These are phyloP conservation scores for Caenorhabditis sinica DNA, from an alignment of 2,888 invertebrate genomes.

Conservation along the genomic window DNA sequence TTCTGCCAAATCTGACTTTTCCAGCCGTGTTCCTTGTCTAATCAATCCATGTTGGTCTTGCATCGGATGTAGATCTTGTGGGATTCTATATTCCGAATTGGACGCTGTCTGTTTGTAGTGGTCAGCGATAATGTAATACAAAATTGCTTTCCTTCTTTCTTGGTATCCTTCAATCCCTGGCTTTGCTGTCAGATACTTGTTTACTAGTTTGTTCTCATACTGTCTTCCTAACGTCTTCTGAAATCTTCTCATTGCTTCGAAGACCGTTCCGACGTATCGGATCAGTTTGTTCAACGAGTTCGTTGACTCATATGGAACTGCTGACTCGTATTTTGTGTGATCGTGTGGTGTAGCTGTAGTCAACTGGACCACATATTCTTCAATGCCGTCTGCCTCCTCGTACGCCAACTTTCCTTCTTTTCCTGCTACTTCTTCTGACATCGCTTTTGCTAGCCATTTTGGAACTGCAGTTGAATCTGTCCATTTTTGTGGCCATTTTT, in stretches of 20 bases:
- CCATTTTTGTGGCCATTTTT: neutral
- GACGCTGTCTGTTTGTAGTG: slow-evolving; percentile 13
- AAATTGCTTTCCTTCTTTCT: neutral
- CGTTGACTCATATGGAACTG: neutral
- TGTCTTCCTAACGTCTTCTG: no score
- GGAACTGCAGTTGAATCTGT: neutral
- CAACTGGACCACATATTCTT: neutral
- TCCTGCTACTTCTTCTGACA: neutral
- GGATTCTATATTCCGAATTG: neutral
- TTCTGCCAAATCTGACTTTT: slow-evolving; percentile 4
- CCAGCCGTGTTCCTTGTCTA: neutral
- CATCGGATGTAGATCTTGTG: neutral
- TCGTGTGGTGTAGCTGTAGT: neutral
- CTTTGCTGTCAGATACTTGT: neutral
- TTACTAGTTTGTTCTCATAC: neutral
- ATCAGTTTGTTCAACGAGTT: neutral
- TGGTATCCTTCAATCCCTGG: slow-evolving; percentile 9
- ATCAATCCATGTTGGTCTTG: slow-evolving; percentile 21
- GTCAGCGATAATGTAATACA: slow-evolving; percentile 11
- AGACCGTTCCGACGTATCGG: neutral
- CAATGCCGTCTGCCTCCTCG: neutral
- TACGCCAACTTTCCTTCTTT: neutral
- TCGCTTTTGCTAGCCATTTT: neutral
- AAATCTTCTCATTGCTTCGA: neutral
- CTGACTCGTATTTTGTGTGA: neutral